phyloP scores from a whole-genome alignment of 2,888 invertebrate genomes.

The Pheosia tremula region DNA sequence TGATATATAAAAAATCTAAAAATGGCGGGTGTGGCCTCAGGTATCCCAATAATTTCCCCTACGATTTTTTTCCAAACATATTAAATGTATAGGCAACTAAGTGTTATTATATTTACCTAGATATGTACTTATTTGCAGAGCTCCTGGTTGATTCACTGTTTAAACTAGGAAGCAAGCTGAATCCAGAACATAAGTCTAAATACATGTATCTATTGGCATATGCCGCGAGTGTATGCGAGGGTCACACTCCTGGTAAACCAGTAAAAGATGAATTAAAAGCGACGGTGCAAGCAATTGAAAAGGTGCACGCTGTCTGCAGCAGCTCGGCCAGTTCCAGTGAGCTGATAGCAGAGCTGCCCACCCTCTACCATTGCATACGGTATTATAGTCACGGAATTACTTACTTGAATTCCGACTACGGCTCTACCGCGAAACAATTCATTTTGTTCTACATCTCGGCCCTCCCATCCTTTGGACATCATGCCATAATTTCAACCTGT shows the following conservation, averaged over 20 bases:
- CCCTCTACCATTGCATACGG: conserved; percentile 95
- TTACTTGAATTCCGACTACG: background rate
- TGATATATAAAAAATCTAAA: too few species aligned
- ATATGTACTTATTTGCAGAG: conserved; percentile 76
- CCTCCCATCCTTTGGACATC: too few species aligned
- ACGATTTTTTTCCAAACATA: background rate
- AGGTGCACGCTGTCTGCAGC: conserved; percentile 94
- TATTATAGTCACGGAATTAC: conserved; percentile 48
- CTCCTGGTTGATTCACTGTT: conserved; percentile 97
- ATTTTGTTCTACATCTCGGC: too few species aligned
- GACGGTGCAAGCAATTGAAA: conserved; percentile 96
- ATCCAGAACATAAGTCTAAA: conserved; percentile 98
- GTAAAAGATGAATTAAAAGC: conserved; percentile 96
- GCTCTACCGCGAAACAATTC: too few species aligned
- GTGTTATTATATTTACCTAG: background rate
- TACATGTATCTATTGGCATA: conserved; percentile 98
- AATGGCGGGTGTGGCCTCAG: too few species aligned
- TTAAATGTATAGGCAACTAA: background rate
- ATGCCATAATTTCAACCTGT: too few species aligned
- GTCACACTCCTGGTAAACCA: conserved; percentile 86
- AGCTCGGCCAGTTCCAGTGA: conserved; percentile 97
- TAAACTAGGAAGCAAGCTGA: conserved; percentile 96
- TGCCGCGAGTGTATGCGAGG: conserved; percentile 96
- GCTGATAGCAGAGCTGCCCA: conserved; percentile 95
- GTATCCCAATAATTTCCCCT: too few species aligned